Evolutionary conservation across 1,140 invertebrate genomes (phyloP).

Genomic region (Patella vulgata): DNA sequence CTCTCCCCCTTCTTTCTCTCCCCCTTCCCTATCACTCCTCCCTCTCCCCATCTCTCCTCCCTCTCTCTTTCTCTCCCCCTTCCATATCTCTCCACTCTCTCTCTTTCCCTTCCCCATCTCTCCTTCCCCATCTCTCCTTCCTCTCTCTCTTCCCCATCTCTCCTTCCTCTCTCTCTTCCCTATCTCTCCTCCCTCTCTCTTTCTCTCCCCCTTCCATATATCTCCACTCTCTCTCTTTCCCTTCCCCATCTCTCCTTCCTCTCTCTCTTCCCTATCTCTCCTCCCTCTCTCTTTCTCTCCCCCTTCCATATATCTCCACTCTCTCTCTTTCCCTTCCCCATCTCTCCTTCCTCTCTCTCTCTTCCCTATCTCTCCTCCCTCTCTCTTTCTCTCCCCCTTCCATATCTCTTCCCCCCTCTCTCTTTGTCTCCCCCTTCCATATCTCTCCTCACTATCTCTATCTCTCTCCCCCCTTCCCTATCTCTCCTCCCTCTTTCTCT

Average conservation of each 20-base stretch:
- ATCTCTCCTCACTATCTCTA: slow-evolving; percentile 5
- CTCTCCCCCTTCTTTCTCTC: not conserved
- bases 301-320: not conserved
- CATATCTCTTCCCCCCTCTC: slow-evolving; percentile 12
- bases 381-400: slow-evolving; percentile 3
- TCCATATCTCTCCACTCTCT: not conserved
- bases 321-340: slow-evolving; percentile 11
- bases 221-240: not conserved
- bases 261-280: too few relatives aligned
- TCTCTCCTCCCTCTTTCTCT: too few relatives aligned
- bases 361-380: too few relatives aligned
- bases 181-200: slow-evolving; percentile 6
- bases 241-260: too few relatives aligned
- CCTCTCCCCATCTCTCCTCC: too few relatives aligned
- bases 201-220: not conserved
- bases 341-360: too few relatives aligned
- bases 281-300: slow-evolving; percentile 1
- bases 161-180: too few relatives aligned
- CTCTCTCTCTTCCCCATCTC: too few relatives aligned
- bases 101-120: too few relatives aligned
- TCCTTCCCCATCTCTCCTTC: too few relatives aligned
- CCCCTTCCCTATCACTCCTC: too few relatives aligned
- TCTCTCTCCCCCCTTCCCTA: slow-evolving; percentile 5
- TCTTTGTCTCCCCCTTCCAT: slow-evolving; percentile 1
- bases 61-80: not conserved